Percentiles rank a stretch among this genome's conserved stretches.
These are phyloP conservation scores for Danio jaintianensis DNA, from an alignment of 2,797 vertebrate genomes.

Conservation along the genomic window DNA sequence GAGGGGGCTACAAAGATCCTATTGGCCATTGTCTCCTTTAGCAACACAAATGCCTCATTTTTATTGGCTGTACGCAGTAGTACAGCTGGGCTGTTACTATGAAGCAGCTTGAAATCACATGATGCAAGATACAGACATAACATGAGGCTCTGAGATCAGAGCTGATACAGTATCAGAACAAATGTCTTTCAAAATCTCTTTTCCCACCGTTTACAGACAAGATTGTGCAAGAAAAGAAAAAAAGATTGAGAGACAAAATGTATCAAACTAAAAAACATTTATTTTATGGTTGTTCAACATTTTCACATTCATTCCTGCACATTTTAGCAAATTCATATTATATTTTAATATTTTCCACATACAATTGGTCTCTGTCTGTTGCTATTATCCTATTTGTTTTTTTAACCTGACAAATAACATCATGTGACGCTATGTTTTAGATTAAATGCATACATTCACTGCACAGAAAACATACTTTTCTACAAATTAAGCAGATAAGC, in stretches of 20 bases:
- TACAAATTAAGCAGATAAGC: no score
- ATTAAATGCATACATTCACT: no score
- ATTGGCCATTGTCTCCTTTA: slow-evolving; percentile 52
- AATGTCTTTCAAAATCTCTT: neutral
- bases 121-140: slow-evolving; percentile 41
- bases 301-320: no score
- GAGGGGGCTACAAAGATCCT: neutral
- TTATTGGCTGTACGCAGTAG: slow-evolving; percentile 52
- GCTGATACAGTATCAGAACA: slow-evolving; percentile 2
- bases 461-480: no score
- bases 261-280: no score
- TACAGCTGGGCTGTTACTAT: slow-evolving; percentile 57
- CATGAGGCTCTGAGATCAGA: slow-evolving; percentile 6
- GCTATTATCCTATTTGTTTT: no score
- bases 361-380: no score
- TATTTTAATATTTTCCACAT: no score
- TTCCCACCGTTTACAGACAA: slow-evolving; percentile 28
- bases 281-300: no score
- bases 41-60: slow-evolving; percentile 43
- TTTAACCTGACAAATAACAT: no score
- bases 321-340: no score
- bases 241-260: neutral
- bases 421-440: no score
- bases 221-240: neutral
- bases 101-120: slow-evolving; percentile 47